Evolutionary conservation across 2,113 vertebrate species (phyloP).

Genomic region (Odocoileus virginianus): DNA sequence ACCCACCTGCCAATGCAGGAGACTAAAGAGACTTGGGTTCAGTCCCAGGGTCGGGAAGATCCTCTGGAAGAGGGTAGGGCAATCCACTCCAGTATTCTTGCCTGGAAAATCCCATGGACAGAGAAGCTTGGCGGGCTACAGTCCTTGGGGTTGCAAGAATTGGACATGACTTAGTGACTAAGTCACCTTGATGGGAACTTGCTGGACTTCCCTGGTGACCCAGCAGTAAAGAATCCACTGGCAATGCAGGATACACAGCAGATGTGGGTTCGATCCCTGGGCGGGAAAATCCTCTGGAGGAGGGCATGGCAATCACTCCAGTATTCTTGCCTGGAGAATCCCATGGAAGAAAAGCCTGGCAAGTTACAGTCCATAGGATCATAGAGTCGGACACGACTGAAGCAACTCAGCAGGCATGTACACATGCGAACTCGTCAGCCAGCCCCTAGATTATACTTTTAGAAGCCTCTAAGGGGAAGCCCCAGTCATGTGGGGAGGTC

Average conservation of each 20-base stretch:
- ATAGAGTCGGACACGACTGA: neutral
- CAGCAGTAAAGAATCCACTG: neutral
- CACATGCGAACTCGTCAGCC: neutral
- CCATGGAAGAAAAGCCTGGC: neutral
- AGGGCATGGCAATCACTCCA: neutral
- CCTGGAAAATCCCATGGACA: neutral
- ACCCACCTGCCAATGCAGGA: neutral
- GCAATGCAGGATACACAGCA: neutral
- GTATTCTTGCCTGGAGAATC: neutral
- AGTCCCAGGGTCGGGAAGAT: neutral
- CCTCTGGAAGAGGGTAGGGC: neutral
- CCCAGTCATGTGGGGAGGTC: neutral
- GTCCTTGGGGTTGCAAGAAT: neutral
- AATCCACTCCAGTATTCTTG: neutral
- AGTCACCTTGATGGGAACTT: neutral
- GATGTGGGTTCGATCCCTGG: fast-evolving
- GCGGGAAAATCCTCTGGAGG: neutral
- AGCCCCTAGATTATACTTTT: neutral
- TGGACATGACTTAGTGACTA: neutral
- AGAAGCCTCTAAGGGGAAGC: neutral
- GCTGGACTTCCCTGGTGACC: neutral
- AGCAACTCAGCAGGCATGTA: neutral
- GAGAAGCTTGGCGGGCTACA: neutral
- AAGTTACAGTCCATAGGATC: neutral
- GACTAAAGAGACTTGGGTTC: neutral